A percentile compares a stretch with the other conserved stretches of the same genome.
Conservation (phyloP, 2,888 invertebrate species). For the Eremobia ochroleuca region DNA sequence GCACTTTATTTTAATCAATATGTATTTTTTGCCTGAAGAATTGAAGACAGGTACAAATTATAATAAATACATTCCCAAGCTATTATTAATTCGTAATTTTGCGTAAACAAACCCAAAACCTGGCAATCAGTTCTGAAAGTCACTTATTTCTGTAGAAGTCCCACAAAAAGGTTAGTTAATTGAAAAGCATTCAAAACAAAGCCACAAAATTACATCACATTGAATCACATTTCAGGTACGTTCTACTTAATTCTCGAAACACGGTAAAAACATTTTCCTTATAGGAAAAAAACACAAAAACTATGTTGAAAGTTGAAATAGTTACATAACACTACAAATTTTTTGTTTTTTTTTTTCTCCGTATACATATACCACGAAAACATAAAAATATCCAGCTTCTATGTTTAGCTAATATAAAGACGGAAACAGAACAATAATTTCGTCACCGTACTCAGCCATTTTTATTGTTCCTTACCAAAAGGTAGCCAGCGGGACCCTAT, state of each 20-base stretch:
- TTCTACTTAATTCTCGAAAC: not conserved
- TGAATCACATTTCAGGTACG: not conserved
- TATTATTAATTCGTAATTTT: not conserved
- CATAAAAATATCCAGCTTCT: not conserved
- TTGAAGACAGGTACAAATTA: not conserved
- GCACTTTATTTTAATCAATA: not conserved
- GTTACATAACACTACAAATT: not conserved
- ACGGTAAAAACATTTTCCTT: slow-evolving; percentile 15
- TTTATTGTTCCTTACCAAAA: not conserved
- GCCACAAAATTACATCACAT: not conserved
- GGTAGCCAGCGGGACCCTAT: not conserved
- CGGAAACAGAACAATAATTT: slow-evolving; percentile 7
- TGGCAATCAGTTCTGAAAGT: not conserved
- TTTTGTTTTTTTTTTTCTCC: slow-evolving; percentile 8
- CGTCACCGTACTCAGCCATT: slow-evolving; percentile 2
- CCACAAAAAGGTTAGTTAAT: not conserved
- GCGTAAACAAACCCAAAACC: slow-evolving; percentile 1
- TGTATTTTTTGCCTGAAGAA: not conserved
- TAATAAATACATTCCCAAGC: not conserved
- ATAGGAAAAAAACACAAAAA: slow-evolving; percentile 15
- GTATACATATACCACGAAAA: not conserved
- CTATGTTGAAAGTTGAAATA: not conserved
- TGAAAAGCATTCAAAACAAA: not conserved
- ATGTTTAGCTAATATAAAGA: not conserved
- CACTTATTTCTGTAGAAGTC: slow-evolving; percentile 1